phyloP scores from a whole-genome alignment of 2,797 vertebrate genomes.

The Peromyscus aztecus region DNA sequence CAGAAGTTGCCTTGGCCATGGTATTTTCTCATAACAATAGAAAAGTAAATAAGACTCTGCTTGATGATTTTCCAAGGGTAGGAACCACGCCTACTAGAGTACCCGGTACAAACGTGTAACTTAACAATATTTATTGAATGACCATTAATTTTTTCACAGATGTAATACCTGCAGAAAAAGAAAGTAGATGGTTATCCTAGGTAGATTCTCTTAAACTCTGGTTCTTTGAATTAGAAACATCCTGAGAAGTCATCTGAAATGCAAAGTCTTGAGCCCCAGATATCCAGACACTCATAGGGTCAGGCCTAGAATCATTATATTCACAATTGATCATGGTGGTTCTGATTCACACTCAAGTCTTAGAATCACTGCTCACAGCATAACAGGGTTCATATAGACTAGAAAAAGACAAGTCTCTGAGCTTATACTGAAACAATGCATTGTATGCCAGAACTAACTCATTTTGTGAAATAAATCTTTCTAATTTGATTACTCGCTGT shows the following conservation, averaged over 20 bases:
- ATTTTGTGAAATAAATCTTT: neutral
- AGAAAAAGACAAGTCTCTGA: neutral
- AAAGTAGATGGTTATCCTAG: neutral
- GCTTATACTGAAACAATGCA: neutral
- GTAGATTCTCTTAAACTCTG: neutral
- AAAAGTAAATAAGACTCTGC: neutral
- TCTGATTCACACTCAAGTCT: neutral
- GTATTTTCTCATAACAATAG: neutral
- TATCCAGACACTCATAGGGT: neutral
- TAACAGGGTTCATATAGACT: neutral
- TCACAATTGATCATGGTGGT: neutral
- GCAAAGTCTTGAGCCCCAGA: neutral
- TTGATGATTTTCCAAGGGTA: neutral
- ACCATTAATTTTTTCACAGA: neutral
- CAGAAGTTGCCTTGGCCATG: neutral
- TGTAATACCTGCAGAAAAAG: neutral
- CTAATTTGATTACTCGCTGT: constrained; percentile 5
- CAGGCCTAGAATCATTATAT: neutral
- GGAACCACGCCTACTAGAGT: neutral
- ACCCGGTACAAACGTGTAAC: neutral
- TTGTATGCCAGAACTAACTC: neutral
- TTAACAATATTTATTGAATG: neutral
- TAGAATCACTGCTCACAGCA: neutral
- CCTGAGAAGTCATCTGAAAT: neutral
- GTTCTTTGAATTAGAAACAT: neutral